Evolutionary conservation across 2,797 vertebrate genomes (phyloP).

Genomic region (Hippoglossus hippoglossus): DNA sequence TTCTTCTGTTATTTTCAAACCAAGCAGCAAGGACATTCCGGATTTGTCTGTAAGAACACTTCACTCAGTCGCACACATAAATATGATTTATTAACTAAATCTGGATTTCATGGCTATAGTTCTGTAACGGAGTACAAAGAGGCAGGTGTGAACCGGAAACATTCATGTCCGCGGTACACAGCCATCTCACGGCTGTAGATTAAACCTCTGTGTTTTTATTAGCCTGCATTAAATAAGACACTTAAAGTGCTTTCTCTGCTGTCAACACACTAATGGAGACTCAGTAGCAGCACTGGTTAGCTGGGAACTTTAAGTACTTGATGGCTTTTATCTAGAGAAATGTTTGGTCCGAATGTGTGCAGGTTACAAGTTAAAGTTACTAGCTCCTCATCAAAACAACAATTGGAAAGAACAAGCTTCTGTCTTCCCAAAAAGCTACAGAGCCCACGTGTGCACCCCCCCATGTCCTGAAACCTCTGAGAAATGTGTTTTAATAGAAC

Average conservation of each 20-base stretch:
- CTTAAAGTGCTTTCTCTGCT: not conserved
- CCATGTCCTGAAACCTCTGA: not conserved
- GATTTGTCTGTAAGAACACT: slow-evolving; percentile 25
- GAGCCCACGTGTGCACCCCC: no score
- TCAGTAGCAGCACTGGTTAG: slow-evolving; percentile 11
- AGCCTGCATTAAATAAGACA: slow-evolving; percentile 26
- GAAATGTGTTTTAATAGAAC: not conserved
- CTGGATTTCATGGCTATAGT: slow-evolving; percentile 12
- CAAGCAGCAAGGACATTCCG: slow-evolving; percentile 19
- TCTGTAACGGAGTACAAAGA: slow-evolving; percentile 42
- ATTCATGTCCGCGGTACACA: slow-evolving; percentile 7
- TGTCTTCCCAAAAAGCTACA: not conserved
- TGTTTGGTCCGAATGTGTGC: not conserved
- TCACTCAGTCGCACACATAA: slow-evolving; percentile 7
- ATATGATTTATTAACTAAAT: slow-evolving; percentile 43
- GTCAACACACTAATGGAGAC: slow-evolving; percentile 15
- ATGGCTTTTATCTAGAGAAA: not conserved
- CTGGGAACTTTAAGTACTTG: not conserved
- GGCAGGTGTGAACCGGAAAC: slow-evolving; percentile 25
- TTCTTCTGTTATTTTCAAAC: slow-evolving; percentile 23
- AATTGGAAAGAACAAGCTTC: no score
- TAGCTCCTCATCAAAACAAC: not conserved
- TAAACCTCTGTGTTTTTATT: slow-evolving; percentile 39
- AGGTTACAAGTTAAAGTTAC: not conserved
- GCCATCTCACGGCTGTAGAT: slow-evolving; percentile 20